Evolutionary conservation across 2,113 vertebrate species (phyloP).

Genomic region (Kobus ellipsiprymnus): DNA sequence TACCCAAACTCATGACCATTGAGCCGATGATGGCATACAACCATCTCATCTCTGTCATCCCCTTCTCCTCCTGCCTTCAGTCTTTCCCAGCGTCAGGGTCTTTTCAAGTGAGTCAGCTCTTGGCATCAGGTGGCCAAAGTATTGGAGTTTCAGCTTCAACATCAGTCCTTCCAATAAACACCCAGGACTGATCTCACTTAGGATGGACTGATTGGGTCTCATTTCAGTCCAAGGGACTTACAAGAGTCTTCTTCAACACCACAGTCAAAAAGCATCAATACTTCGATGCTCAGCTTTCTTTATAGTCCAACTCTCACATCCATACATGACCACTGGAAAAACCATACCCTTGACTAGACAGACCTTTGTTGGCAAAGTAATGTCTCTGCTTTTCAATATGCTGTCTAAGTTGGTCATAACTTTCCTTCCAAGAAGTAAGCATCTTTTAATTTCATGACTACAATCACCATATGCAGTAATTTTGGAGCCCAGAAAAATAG

Average conservation of each 20-base stretch:
- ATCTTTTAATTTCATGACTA: not conserved
- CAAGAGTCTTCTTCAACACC: not conserved
- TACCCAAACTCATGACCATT: not conserved
- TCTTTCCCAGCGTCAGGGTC: not conserved
- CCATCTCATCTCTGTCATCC: not conserved
- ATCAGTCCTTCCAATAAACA: not conserved
- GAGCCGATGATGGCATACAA: not conserved
- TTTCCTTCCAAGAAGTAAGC: not conserved
- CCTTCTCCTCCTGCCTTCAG: not conserved
- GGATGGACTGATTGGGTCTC: not conserved
- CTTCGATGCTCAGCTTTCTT: not conserved
- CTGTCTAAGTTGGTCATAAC: not conserved
- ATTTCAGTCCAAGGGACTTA: not conserved
- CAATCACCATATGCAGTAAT: not conserved
- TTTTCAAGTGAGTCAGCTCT: not conserved
- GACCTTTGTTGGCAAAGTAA: not conserved
- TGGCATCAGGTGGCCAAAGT: not conserved
- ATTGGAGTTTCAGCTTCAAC: not conserved
- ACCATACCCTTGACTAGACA: not conserved
- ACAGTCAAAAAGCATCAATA: not conserved
- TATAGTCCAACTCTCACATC: not conserved
- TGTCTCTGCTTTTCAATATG: not conserved
- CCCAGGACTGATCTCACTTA: not conserved
- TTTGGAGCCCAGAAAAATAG: not conserved
- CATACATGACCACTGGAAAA: not conserved